phyloP scores from a whole-genome alignment of 1,140 invertebrate genomes.

The Centruroides sculpturatus region DNA sequence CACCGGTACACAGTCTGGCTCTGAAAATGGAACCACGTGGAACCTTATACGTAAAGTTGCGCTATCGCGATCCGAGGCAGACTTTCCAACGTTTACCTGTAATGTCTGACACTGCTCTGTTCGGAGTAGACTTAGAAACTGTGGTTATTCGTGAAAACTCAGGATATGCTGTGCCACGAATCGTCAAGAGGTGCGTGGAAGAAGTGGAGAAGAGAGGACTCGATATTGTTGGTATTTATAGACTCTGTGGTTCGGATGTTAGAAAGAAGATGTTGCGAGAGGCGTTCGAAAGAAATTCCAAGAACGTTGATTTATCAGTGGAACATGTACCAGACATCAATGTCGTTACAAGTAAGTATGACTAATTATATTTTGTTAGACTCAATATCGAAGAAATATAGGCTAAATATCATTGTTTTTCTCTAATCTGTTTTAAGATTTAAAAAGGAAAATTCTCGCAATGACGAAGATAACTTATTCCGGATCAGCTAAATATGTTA shows the following conservation, averaged over 20 bases:
- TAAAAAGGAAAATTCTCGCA: too few species aligned
- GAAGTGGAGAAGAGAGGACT: constrained; percentile 91
- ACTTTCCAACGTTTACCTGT: constrained; percentile 47
- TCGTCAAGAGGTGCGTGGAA: constrained; percentile 83
- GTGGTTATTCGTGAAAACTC: constrained; percentile 61
- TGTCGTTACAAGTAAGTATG: constrained; percentile 67
- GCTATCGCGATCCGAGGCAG: constrained; percentile 78
- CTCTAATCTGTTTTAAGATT: too few species aligned
- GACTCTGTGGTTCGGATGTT: constrained; percentile 90
- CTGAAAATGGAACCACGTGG: constrained; percentile 75
- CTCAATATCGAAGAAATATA: too few species aligned
- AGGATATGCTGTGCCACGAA: constrained; percentile 56
- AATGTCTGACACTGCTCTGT: constrained; percentile 37
- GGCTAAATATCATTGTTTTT: too few species aligned
- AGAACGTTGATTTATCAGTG: constrained; percentile 79
- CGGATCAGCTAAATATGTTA: too few species aligned
- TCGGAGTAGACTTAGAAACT: constrained; percentile 79
- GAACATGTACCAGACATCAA: constrained; percentile 97
- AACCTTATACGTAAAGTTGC: constrained; percentile 81
- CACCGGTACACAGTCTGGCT: constrained; percentile 61
- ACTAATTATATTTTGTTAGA: too few species aligned
- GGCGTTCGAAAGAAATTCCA: constrained; percentile 81
- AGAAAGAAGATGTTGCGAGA: constrained; percentile 88
- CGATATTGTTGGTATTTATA: constrained; percentile 90
- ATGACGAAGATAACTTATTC: too few species aligned